phyloP scores from a whole-genome alignment of 2,797 vertebrate species.

The Cygnus olor region DNA sequence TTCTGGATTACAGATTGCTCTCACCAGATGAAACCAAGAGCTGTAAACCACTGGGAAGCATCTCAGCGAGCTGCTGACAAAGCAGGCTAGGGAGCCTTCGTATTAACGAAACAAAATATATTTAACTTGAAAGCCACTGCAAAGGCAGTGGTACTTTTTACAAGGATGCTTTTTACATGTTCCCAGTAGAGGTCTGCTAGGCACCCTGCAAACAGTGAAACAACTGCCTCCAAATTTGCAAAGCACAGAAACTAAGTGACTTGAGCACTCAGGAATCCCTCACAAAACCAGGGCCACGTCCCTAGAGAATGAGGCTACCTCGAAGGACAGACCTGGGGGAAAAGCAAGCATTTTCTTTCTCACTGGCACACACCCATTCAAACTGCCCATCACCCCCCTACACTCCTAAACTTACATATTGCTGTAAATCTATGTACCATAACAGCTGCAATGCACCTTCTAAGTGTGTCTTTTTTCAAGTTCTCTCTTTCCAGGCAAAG shows the following conservation, averaged over 20 bases:
- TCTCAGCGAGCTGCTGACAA: conserved; percentile 55
- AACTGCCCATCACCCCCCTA: not conserved
- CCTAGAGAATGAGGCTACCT: not conserved
- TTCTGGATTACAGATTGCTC: conserved; percentile 29
- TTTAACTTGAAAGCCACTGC: conserved; percentile 8
- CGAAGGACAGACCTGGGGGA: not conserved
- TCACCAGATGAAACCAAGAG: conserved; percentile 32
- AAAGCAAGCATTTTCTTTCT: not conserved
- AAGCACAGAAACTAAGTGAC: not conserved
- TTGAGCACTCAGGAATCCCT: not conserved
- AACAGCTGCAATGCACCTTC: not conserved
- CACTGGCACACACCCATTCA: not conserved
- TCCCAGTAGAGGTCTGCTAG: not conserved
- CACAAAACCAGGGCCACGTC: not conserved
- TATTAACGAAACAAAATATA: not conserved
- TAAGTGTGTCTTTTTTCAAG: not conserved
- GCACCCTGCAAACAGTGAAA: not conserved
- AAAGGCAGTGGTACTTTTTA: not conserved
- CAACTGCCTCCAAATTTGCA: not conserved
- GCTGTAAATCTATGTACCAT: accelerated
- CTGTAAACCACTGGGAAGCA: conserved; percentile 40
- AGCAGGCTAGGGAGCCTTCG: not conserved
- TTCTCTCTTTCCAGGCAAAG: not conserved
- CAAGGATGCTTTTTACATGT: not conserved
- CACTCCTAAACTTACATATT: not conserved